Percentiles rank a stretch among this genome's conserved stretches.
Evolutionary conservation across 2,888 invertebrate species (phyloP).

Genomic region (Troides aeacus): DNA sequence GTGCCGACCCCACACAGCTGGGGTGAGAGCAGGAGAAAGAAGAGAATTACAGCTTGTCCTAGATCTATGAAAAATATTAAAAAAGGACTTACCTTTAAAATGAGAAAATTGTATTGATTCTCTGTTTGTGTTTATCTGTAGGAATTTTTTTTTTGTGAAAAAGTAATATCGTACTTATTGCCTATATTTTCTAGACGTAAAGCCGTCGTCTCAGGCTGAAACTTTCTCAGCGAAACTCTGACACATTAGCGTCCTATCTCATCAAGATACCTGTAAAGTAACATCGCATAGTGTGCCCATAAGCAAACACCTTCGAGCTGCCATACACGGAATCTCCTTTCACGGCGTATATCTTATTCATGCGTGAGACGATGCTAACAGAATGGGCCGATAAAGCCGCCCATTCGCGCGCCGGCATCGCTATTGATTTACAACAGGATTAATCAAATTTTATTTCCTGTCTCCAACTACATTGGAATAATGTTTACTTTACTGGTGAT

Average conservation of each 20-base stretch:
- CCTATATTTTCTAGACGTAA: no score
- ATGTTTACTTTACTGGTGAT: no score
- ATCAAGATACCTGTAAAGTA: slow-evolving; percentile 43
- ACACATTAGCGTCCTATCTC: slow-evolving; percentile 44
- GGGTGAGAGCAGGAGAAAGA: no score
- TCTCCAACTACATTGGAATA: no score
- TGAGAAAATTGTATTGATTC: no score
- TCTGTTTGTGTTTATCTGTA: no score
- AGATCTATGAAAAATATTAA: no score
- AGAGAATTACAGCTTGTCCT: no score
- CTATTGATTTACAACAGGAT: slow-evolving; percentile 28
- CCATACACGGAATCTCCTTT: slow-evolving; percentile 46
- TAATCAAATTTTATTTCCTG: neutral
- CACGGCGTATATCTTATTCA: slow-evolving; percentile 54
- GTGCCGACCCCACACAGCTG: no score
- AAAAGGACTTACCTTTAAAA: no score
- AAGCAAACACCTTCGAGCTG: slow-evolving; percentile 42
- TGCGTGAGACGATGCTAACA: slow-evolving; percentile 44
- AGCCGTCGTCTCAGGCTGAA: slow-evolving; percentile 25
- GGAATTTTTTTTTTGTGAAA: no score
- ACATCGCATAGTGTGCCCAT: slow-evolving; percentile 31
- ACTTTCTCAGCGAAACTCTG: slow-evolving; percentile 24
- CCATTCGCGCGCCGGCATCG: slow-evolving; percentile 19
- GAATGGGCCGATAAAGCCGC: slow-evolving; percentile 41
- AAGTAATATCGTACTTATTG: no score